phyloP scores from a whole-genome alignment of 2,797 vertebrate genomes.

The Chaetodon trifasciatus region DNA sequence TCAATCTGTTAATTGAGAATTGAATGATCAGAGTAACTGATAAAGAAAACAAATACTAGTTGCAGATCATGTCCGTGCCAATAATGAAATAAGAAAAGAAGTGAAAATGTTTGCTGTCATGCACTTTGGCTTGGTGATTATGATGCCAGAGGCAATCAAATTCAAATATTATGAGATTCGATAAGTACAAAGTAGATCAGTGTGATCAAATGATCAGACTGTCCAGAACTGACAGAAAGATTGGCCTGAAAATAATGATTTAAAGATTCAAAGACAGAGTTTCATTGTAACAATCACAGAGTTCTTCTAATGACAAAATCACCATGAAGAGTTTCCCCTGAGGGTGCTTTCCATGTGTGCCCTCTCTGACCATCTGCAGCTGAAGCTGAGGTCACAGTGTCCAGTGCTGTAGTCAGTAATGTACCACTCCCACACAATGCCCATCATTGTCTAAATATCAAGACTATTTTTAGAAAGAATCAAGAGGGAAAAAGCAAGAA shows the following conservation, averaged over 20 bases:
- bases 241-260: slow-evolving; percentile 13
- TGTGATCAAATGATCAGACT: neutral
- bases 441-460: slow-evolving; percentile 73
- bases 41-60: neutral
- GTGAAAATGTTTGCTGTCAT: neutral
- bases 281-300: slow-evolving; percentile 13
- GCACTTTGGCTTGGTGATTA: neutral
- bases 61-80: no score
- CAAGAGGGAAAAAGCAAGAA: slow-evolving; percentile 42
- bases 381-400: slow-evolving; percentile 57
- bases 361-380: slow-evolving; percentile 66
- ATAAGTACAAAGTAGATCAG: neutral
- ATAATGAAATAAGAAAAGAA: neutral
- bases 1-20: neutral
- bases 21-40: neutral
- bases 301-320: slow-evolving; percentile 16
- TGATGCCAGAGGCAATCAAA: neutral
- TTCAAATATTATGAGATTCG: neutral
- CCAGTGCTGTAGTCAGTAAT: slow-evolving; percentile 22
- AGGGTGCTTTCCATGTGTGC: neutral
- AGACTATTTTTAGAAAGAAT: slow-evolving; percentile 74
- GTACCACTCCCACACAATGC: slow-evolving; percentile 70
- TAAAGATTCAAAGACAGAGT: slow-evolving; percentile 20
- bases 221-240: neutral
- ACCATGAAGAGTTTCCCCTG: slow-evolving; percentile 13